Base-by-base conservation (phyloP, 1,140 invertebrate species). In the Dryas iulia region DNA sequence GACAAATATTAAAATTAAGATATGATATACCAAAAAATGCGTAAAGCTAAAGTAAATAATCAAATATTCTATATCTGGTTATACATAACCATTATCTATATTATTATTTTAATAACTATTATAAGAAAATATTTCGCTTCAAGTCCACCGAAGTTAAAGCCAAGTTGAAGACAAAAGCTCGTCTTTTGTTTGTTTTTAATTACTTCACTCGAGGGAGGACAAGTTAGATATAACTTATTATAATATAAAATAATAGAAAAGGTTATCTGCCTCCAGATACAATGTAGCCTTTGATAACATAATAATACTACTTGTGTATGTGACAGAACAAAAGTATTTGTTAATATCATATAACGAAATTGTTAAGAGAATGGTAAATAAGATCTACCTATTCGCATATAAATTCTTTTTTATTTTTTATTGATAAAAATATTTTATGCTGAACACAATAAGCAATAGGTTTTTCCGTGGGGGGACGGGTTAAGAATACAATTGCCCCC, bases 131-230 rank as follows among this genome's bases (percentile, higher is more conserved):
- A 11, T 47, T 47, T 47, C 2, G 18, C 39, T 47, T 47, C 8
- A 47, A 47, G 39, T 21, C 14, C 14, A 47, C 39, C 14, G 8
- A 47, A 47, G 14, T 18, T 21, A 47, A 11, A 33, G 28, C 4
- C 21, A 35, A 24, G 57, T 33, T 23, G 1, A 21, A 23, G 28
- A 23, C 39, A 21, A 47, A 21, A 47, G 39, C 18, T 47, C 39
- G 59, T 28, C 35, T 71, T 61, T 67, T 67, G 54, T 66, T 61
- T 67, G 39, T 59, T 71, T 62, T 66, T 67, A 71, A 71, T 47
- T 67, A 61, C 60, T 66, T 63, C 56, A 64, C 28, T 59, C 52
- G 8, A 14, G 39, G 23, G 23, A 47, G 31, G 3, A 21, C 33
- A 23, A 59, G 12, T 26, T 18, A 28, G 57, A n/a, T 59, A 33